Conservation (phyloP, 2,113 vertebrate species). For the Corythoichthys intestinalis region DNA sequence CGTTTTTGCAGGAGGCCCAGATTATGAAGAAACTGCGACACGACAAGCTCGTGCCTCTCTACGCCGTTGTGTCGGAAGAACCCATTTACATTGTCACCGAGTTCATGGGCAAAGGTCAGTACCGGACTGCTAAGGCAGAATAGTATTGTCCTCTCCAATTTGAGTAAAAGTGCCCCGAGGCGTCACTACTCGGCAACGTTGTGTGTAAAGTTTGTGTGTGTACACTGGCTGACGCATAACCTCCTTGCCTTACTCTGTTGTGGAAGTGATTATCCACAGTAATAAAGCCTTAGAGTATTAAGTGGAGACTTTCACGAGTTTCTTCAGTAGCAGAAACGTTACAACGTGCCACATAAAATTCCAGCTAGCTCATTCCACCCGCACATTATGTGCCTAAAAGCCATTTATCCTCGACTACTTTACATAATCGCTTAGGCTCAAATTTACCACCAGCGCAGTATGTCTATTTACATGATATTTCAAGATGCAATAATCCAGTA, state of each 20-base stretch:
- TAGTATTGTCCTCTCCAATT: background rate
- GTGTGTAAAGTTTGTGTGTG: background rate
- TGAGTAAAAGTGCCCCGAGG: background rate
- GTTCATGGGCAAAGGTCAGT: slow-evolving; percentile 93
- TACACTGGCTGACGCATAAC: background rate
- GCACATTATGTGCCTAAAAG: background rate
- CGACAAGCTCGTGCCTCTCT: slow-evolving; percentile 93
- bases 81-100: slow-evolving; percentile 97
- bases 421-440: background rate
- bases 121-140: background rate
- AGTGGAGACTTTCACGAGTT: background rate
- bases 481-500: background rate
- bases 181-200: background rate
- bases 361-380: background rate
- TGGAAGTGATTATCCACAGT: background rate
- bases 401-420: background rate
- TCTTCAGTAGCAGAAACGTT: background rate
- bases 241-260: background rate
- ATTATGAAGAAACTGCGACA: slow-evolving; percentile 98
- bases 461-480: background rate
- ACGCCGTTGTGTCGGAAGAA: slow-evolving; percentile 96
- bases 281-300: background rate
- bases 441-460: background rate
- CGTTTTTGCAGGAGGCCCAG: slow-evolving; percentile 96
- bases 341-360: background rate